Conservation (phyloP, 2,888 invertebrate genomes). For the Xanthorhoe spadicearia region DNA sequence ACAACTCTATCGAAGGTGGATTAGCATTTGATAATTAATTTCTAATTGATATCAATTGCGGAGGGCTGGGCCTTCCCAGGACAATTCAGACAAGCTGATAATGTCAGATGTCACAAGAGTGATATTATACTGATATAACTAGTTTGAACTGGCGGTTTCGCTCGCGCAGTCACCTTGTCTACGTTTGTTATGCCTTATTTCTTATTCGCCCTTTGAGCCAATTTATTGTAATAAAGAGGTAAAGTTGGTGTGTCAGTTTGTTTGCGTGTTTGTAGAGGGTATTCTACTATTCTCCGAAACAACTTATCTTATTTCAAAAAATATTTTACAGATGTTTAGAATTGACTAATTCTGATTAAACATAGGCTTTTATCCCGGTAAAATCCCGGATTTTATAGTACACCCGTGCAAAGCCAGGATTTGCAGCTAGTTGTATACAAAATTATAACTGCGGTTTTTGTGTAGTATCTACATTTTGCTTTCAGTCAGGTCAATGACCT, state of each 20-base stretch:
- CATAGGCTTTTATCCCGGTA: too few species aligned
- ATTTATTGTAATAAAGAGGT: too few species aligned
- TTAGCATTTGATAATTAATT: slow-evolving; percentile 31
- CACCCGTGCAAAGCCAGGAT: not conserved
- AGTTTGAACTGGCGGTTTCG: not conserved
- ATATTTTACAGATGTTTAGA: too few species aligned
- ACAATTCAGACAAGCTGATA: slow-evolving; percentile 16
- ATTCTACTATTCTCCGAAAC: too few species aligned
- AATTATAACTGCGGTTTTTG: not conserved
- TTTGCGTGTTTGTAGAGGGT: too few species aligned
- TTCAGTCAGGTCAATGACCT: not conserved
- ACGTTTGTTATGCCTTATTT: too few species aligned
- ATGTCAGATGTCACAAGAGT: slow-evolving; percentile 4
- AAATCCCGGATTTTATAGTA: too few species aligned
- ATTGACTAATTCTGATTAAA: too few species aligned
- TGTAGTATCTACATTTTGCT: not conserved
- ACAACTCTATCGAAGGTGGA: slow-evolving; percentile 7
- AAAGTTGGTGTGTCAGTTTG: too few species aligned
- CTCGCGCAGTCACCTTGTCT: not conserved
- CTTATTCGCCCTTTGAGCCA: too few species aligned
- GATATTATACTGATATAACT: not conserved
- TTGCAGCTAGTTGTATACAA: not conserved
- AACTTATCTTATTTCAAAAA: too few species aligned
- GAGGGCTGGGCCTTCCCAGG: slow-evolving; percentile 23
- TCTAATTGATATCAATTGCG: slow-evolving; percentile 30